A percentile compares a stretch with the other conserved stretches of the same genome.
phyloP scores from a whole-genome alignment of 2,113 vertebrate genomes.

The Polyodon spathula region DNA sequence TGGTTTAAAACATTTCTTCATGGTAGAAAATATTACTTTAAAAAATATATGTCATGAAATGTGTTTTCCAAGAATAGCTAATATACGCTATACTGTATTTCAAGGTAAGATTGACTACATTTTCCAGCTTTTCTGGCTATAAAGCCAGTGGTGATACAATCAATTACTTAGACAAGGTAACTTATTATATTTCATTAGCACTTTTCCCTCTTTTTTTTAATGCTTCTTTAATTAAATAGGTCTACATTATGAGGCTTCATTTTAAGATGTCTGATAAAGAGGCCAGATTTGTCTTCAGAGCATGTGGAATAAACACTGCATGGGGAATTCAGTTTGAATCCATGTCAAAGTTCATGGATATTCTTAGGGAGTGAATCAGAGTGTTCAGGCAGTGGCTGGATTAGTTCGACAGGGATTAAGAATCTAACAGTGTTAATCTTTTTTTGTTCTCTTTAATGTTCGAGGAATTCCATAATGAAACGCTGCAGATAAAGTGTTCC shows the following conservation, averaged over 20 bases:
- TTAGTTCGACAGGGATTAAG: conserved; percentile 37
- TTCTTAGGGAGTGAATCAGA: conserved; percentile 19
- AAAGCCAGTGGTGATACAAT: too few species aligned
- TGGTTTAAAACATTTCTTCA: too few species aligned
- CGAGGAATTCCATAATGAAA: conserved; percentile 13
- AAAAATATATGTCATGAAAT: too few species aligned
- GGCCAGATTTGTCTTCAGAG: not conserved
- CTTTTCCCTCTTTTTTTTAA: not conserved
- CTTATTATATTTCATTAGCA: not conserved
- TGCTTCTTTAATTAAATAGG: not conserved
- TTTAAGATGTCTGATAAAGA: not conserved
- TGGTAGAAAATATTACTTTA: too few species aligned
- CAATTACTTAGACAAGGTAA: not conserved
- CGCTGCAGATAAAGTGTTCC: not conserved
- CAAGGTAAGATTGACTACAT: too few species aligned
- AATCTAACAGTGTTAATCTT: conserved; percentile 51
- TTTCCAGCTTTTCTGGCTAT: too few species aligned
- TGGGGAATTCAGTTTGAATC: not conserved
- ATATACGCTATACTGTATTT: too few species aligned
- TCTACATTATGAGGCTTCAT: not conserved
- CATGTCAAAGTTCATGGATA: conserved; percentile 9
- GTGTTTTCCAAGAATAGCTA: too few species aligned
- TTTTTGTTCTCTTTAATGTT: conserved; percentile 24
- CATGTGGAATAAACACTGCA: not conserved
- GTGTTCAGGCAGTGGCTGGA: conserved; percentile 34